Evolutionary conservation across 2,797 vertebrate genomes (phyloP).

Genomic region (Diceros bicornis): DNA sequence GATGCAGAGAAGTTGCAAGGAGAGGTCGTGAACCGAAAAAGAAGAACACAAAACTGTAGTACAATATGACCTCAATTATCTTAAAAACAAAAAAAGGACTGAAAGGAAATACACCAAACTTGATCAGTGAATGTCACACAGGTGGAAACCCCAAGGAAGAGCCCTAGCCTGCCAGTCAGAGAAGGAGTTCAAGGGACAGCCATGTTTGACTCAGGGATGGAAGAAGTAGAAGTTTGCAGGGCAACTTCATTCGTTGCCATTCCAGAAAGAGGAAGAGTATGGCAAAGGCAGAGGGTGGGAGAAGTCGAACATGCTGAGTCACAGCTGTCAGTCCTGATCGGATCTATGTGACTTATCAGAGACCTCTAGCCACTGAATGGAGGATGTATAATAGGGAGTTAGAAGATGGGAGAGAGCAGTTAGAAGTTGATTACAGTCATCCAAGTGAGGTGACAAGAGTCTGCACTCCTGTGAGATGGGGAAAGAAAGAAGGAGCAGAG

Average conservation of each 20-base stretch:
- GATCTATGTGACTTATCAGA: not conserved
- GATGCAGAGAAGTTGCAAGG: not conserved
- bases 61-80: not conserved
- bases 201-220: not conserved
- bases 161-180: not conserved
- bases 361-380: not conserved
- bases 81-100: not conserved
- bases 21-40: not conserved
- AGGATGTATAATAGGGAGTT: not conserved
- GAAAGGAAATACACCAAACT: constrained; percentile 4
- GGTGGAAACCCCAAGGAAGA: not conserved
- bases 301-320: not conserved
- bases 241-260: not conserved
- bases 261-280: constrained; percentile 18
- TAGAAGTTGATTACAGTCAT: not conserved
- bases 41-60: constrained; percentile 14
- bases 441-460: not conserved
- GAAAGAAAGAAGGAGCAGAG: not conserved
- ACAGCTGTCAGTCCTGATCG: not conserved
- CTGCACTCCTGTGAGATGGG: not conserved
- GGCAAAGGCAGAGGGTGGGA: not conserved
- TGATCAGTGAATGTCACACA: not conserved
- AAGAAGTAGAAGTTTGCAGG: not conserved
- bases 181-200: not conserved
- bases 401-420: not conserved